These are phyloP conservation scores for Nyctalus aviator DNA, from an alignment of 2,797 vertebrate species.

Conservation along the genomic window DNA sequence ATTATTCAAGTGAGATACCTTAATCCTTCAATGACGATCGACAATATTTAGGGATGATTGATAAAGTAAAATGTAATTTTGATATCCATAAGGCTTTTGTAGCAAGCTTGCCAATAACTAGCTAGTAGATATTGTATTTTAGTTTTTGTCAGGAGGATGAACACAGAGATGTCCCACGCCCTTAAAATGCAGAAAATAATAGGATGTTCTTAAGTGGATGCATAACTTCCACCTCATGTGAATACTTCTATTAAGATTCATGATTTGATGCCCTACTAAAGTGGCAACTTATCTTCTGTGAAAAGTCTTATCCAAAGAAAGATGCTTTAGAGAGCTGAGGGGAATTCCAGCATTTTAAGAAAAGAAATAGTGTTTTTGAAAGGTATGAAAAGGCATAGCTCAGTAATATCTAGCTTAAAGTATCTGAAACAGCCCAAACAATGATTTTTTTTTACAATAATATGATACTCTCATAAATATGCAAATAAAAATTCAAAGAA, in stretches of 20 bases:
- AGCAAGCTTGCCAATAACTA: not conserved
- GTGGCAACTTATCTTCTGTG: not conserved
- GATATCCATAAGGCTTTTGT: not conserved
- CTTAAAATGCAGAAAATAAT: not conserved
- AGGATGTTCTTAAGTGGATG: not conserved
- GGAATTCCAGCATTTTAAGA: not conserved
- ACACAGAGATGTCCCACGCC: not conserved
- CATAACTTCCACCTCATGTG: not conserved
- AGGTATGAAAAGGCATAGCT: not conserved
- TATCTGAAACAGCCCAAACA: not conserved
- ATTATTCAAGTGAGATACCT: not conserved
- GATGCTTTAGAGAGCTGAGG: not conserved
- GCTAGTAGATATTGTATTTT: not conserved
- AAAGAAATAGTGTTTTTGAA: not conserved
- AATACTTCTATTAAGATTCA: not conserved
- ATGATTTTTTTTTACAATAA: not conserved
- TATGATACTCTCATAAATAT: not conserved
- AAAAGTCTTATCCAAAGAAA: not conserved
- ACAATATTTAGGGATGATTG: not conserved
- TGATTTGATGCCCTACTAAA: not conserved
- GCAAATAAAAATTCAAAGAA: slow-evolving; percentile 14
- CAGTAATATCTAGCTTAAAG: not conserved
- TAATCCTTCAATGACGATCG: not conserved
- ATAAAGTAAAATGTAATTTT: not conserved
- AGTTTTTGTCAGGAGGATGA: not conserved